A percentile compares a stretch with the other conserved stretches of the same genome.
These are phyloP conservation scores for Candidula unifasciata DNA, from an alignment of 2,888 invertebrate species.

Conservation along the genomic window DNA sequence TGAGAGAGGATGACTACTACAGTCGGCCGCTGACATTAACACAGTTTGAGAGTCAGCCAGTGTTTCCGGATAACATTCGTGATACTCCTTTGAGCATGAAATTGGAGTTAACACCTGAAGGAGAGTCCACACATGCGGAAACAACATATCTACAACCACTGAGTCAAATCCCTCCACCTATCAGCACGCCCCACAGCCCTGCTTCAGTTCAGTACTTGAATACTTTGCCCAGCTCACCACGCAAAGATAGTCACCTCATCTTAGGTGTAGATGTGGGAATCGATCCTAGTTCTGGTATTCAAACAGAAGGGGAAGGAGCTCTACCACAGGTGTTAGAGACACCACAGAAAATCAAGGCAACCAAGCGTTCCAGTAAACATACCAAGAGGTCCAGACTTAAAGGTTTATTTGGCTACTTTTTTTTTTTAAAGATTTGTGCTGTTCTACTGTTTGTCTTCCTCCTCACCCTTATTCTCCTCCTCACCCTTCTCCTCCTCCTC, in stretches of 20 bases:
- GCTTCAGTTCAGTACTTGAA: conserved; percentile 17
- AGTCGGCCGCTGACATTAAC: background rate
- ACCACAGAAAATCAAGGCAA: conserved; percentile 10
- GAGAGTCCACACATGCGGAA: conserved; percentile 33
- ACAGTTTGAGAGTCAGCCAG: conserved; percentile 15
- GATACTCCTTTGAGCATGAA: conserved; percentile 4
- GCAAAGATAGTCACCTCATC: conserved; percentile 14
- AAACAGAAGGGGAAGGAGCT: conserved; percentile 2
- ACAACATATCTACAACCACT: conserved; percentile 44
- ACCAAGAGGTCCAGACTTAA: conserved; percentile 16
- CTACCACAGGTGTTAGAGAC: background rate
- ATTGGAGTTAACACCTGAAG: conserved; percentile 35
- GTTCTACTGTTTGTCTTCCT: too few species aligned
- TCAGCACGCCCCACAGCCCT: conserved; percentile 43
- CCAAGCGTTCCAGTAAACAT: background rate
- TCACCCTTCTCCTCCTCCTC: too few species aligned
- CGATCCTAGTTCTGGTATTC: background rate
- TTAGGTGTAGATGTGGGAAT: background rate
- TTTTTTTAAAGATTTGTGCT: too few species aligned
- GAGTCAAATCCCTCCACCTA: conserved; percentile 41
- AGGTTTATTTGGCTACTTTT: too few species aligned
- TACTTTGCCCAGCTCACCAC: conserved; percentile 31
- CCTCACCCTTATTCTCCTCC: too few species aligned
- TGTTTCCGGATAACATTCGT: conserved; percentile 35
- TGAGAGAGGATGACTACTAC: conserved; percentile 18